Base-by-base conservation (phyloP, 2,113 vertebrate genomes). In the Dryoscopus gambensis region DNA sequence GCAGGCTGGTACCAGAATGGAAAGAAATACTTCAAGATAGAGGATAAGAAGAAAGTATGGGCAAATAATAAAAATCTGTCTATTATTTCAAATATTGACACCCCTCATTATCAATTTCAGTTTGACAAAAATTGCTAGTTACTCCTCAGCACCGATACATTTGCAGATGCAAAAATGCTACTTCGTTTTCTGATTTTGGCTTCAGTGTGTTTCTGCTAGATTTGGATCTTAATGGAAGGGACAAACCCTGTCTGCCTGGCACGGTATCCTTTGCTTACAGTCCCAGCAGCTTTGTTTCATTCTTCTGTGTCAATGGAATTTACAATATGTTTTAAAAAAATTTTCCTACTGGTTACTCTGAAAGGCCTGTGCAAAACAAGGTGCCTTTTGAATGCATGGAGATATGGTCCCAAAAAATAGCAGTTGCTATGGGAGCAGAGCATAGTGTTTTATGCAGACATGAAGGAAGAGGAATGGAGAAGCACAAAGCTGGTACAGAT, bases 351-450 rank as follows among this genome's bases (percentile, higher is more conserved):
- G 42, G 16, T 56, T 92, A 52, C 10, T 81, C 33, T 69, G 56
- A 90, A 95, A 96, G 15, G 37, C 8, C 21, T 2, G 1, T 68
- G 75, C 35, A 84, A 93, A 91, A 20, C 75, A 91, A 94, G 86
- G 68, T 92, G 73, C n/a, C 62, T 95, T 95, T 94, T 81, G 74
- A 92, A 93, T 76, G 10, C 46, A 22, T 0, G 46, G 78, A 94
- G 78, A 84, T 74, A 82, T 19, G 18, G 20, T 57, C 33, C 42
- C 67, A 91, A 90, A 93, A 30, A 94, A 89, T 50, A 68, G 22
- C 63, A 81, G 78, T 96, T 97, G 84, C 89, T 89, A 91, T 91
- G 76, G 91, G 28, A 97, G 82, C 93, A 77, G 42, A 87, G 46
- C 55, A 57, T 0, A 2, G 52, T 86, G 50, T 65, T 96, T 91